phyloP scores from a whole-genome alignment of 2,113 vertebrate genomes.

The Semnornis frantzii region DNA sequence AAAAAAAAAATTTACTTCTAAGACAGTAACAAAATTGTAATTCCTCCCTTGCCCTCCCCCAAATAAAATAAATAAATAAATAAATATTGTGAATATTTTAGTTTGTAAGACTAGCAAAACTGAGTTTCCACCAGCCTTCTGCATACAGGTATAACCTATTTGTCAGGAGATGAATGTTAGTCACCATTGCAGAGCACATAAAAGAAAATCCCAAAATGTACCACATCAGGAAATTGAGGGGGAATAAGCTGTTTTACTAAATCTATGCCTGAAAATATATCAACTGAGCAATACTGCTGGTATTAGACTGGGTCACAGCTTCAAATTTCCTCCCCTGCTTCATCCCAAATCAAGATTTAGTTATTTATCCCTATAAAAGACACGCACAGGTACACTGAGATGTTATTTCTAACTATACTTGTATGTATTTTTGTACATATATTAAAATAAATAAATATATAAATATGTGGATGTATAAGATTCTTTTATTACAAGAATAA shows the following conservation, averaged over 20 bases:
- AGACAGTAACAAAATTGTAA: too few species aligned
- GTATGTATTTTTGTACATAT: neutral
- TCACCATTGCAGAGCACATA: constrained; percentile 8
- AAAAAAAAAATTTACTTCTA: too few species aligned
- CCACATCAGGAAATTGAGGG: constrained; percentile 51
- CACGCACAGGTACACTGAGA: neutral
- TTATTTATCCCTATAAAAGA: neutral
- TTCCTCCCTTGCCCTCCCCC: too few species aligned
- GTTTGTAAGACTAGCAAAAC: too few species aligned
- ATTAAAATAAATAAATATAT: neutral
- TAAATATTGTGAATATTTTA: too few species aligned
- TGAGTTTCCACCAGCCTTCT: neutral
- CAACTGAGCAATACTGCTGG: neutral
- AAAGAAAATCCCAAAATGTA: constrained; percentile 66
- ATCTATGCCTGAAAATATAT: constrained; percentile 36
- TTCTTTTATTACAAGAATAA: neutral
- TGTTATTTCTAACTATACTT: too few species aligned
- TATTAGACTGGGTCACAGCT: constrained; percentile 35
- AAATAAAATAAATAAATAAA: too few species aligned
- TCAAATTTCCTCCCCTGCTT: neutral
- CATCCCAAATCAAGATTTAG: neutral
- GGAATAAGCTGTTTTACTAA: constrained; percentile 67
- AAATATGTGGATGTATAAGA: neutral
- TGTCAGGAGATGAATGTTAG: neutral
- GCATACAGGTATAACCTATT: constrained; percentile 48